Base-by-base conservation (phyloP, 2,113 vertebrate genomes). In the Eonycteris spelaea region DNA sequence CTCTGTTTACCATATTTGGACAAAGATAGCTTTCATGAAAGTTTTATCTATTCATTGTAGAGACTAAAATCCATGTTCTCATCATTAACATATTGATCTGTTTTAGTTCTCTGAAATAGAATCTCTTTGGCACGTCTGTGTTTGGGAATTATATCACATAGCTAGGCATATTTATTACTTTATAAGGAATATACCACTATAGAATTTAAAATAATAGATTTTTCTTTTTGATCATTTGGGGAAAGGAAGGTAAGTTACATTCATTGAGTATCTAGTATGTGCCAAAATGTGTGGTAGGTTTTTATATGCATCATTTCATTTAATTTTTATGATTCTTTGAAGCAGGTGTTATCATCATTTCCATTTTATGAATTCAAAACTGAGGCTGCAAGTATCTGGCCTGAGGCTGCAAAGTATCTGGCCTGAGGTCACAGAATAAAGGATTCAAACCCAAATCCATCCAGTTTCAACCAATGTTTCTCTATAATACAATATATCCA, bases 21-120 rank as follows among this genome's bases (percentile, higher is more conserved):
- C 15, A 93, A 80, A 38, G 35, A 67, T 80, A 43, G 65, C 1
- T 94, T 90, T 93, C 93, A 93, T 91, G 93, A 94, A 82, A 70
- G 0, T 57, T 93, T 95, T 95, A 85, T 63, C 38, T 91, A 53
- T 84, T 85, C 26, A 74, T 68, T 89, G 45, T 73, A 89, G 30
- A 82, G 45, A 80, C 13, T 85, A 77, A 18, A 87, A 88, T 92
- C 33, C 90, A 2, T 91, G 21, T 75, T 91, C 2, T 83, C 78
- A 78, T 84, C 43, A 74, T 87, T 94, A 94, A 63, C 55, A 55
- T 63, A 77, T 71, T 92, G 67, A 73, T 92, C 43, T 79, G 33
- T 77, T 86, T 77, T 83, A 90, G 68, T 92, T 93, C 28, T 84
- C 78, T 30, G 26, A 79, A 91, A 71, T 73, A 61, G 33, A 82